Percentiles rank a stretch among this genome's conserved stretches.
These are phyloP conservation scores for Bombycilla garrulus DNA, from an alignment of 2,113 vertebrate genomes.

Conservation along the genomic window DNA sequence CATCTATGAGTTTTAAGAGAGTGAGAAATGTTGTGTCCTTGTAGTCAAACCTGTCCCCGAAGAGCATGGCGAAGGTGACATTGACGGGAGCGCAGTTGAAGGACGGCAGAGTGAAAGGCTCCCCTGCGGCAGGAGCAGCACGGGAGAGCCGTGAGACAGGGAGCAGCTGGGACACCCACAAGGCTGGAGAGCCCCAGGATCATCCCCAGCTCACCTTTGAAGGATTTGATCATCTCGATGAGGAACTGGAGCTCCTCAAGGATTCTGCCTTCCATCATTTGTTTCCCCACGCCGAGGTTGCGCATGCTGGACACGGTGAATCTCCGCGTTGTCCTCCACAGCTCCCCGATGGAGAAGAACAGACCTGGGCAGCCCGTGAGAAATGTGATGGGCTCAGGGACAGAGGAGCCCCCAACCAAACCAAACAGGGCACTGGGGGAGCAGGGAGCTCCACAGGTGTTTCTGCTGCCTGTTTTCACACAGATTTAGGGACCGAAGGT, in stretches of 20 bases:
- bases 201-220: conserved; percentile 61
- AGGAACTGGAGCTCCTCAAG: conserved; percentile 71
- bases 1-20: conserved; percentile 73
- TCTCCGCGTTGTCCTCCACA: conserved; percentile 69
- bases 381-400: background rate
- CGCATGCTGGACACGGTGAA: conserved; percentile 72
- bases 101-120: conserved; percentile 62
- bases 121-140: conserved; percentile 2
- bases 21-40: conserved; percentile 67
- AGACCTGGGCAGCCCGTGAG: conserved; percentile 55
- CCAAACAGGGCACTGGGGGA: background rate
- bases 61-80: conserved; percentile 71
- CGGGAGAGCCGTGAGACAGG: background rate
- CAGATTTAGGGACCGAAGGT: background rate
- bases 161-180: background rate
- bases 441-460: background rate
- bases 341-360: conserved; percentile 74
- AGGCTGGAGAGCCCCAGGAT: rapidly evolving
- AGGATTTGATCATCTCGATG: conserved; percentile 58
- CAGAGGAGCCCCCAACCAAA: background rate
- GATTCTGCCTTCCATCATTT: conserved; percentile 42
- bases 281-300: conserved; percentile 71
- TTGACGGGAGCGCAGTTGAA: conserved; percentile 77
- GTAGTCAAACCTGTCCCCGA: conserved; percentile 76
- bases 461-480: background rate